A percentile compares a stretch with the other conserved stretches of the same genome.
Conservation (phyloP, 2,113 vertebrate species). For the Uria lomvia region DNA sequence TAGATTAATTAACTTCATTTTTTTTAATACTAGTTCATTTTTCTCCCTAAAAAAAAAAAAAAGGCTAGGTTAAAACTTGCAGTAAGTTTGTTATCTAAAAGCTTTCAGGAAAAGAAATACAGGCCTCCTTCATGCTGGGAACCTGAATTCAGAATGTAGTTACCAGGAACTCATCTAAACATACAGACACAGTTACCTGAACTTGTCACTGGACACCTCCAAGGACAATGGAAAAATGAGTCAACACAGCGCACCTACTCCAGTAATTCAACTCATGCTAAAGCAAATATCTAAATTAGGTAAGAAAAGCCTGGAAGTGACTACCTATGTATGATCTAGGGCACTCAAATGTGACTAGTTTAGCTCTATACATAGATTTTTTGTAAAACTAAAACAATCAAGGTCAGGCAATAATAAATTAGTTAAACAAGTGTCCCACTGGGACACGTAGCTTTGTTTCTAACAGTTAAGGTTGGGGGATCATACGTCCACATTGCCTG, state of each 20-base stretch:
- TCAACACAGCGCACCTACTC: neutral
- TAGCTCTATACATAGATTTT: neutral
- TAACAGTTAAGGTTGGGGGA: neutral
- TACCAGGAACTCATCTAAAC: neutral
- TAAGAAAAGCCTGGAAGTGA: neutral
- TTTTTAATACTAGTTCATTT: neutral
- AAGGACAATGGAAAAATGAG: neutral
- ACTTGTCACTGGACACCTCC: neutral
- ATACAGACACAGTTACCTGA: neutral
- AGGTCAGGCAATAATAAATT: neutral
- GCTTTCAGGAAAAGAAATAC: neutral
- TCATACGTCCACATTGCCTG: fast-evolving
- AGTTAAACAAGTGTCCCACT: neutral
- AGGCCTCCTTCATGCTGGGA: neutral
- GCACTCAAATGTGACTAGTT: neutral
- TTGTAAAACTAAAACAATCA: neutral
- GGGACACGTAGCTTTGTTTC: neutral
- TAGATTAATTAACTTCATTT: too few relatives aligned
- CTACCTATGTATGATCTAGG: neutral
- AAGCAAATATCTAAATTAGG: neutral
- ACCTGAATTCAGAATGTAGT: neutral
- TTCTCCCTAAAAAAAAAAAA: neutral
- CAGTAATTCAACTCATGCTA: neutral
- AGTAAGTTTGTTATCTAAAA: neutral
- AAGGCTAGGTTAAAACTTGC: neutral